Evolutionary conservation across 2,797 vertebrate genomes (phyloP).

Genomic region (Spondyliosoma cantharus): DNA sequence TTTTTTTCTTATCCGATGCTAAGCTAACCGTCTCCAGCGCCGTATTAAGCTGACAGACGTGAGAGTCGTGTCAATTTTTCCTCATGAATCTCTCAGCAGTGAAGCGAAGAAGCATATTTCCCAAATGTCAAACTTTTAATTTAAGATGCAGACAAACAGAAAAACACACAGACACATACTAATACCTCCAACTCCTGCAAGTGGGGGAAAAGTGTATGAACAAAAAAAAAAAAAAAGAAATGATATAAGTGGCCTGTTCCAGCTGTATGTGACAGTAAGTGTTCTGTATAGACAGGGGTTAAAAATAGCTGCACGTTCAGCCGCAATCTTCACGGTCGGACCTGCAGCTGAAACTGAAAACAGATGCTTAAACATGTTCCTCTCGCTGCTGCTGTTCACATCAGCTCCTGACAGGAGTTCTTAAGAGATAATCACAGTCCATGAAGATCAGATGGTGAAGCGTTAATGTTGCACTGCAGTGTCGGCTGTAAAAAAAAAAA

Average conservation of each 20-base stretch:
- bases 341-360: slow-evolving; percentile 31
- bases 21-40: neutral
- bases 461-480: slow-evolving; percentile 15
- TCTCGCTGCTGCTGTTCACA: slow-evolving; percentile 37
- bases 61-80: neutral
- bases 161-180: neutral
- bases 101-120: too few species aligned
- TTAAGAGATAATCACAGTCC: slow-evolving; percentile 49
- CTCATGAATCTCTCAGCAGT: neutral
- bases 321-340: slow-evolving; percentile 44
- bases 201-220: too few species aligned
- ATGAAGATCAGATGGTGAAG: slow-evolving; percentile 40
- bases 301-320: slow-evolving; percentile 42
- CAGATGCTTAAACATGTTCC: slow-evolving; percentile 51
- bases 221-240: too few species aligned
- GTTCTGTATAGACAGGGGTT: slow-evolving; percentile 12
- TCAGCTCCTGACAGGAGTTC: slow-evolving; percentile 54
- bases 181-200: neutral
- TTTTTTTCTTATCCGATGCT: too few species aligned
- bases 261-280: slow-evolving; percentile 54
- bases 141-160: neutral
- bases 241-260: neutral
- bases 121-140: neutral
- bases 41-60: neutral
- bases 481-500: slow-evolving; percentile 24